Base-by-base conservation (phyloP, 2,888 invertebrate genomes). In the Orchesella flavescens region DNA sequence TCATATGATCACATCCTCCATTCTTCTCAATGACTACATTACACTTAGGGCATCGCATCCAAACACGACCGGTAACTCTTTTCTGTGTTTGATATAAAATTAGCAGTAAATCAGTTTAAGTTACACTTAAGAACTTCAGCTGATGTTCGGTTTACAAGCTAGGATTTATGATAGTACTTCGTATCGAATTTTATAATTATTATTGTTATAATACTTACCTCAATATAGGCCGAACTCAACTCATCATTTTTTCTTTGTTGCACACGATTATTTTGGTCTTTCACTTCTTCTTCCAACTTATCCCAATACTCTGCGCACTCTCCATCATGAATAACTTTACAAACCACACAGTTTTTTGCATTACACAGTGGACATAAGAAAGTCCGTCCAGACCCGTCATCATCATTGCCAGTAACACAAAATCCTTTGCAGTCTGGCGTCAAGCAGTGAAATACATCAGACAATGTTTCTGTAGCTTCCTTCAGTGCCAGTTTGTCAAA, bases 201-300 rank as follows among this genome's bases (percentile, higher is more conserved):
- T n/a, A n/a, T n/a, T n/a, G n/a, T n/a, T n/a, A n/a, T n/a, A n/a
- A n/a, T n/a, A 7, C n/a, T 7, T 77, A 77, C 77, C n/a, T 57
- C 17, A 53, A 80, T 73, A 7, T 46, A n/a, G 0, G 46, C 44
- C 15, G 15, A 63, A 65, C 73, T 80, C 24, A 63, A 24, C 24
- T 24, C n/a, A 12, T 80, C 80, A 44, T 80, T 80, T 19, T n/a
- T 24, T n/a, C 63, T 19, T 17, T 80, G 80, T 24, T 53, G 53
- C 49, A 53, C n/a, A 3, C 80, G n/a, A 24, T 68, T 73, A 55
- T 65, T 55, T 17, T 44, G 43, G 17, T 59, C 80, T 17, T 46
- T 10, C 2, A 34, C 61, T 24, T 76, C 53, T 7, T 53, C 68
- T 61, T n/a, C 44, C 7, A 63, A 12, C 1, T 43, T 9, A 61